Evolutionary conservation across 2,888 invertebrate species (phyloP), one percentile per base, ranked within the genome.

Genomic region (Eilema caniola): DNA sequence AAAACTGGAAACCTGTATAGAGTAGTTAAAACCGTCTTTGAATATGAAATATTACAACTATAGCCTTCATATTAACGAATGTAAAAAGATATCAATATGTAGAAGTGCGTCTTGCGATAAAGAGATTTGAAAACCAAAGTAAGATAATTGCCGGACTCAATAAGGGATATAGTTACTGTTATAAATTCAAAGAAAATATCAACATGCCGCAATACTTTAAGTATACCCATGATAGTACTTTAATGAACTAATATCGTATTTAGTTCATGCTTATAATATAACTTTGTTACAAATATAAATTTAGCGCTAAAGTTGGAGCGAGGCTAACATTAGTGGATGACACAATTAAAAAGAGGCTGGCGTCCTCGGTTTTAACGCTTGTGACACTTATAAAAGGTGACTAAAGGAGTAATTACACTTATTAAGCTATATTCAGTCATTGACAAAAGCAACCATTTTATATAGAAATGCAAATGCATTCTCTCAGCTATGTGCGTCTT

Each of bases 231-330:
- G 37, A 53, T 31, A 31, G 16, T 53, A 37, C 33, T 59, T 11
- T 16, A n/a, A n/a, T 24, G 23, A 23, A 57, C 23, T 16, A 57
- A 24, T 23, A 11, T 57, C 0, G 7, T 20, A 31, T 24, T 14
- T 33, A 67, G 67, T 62, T 31, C 53, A 11, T 23, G 67, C 23
- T 53, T n/a, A 60, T 28, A 41, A 57, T 23, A 16, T 53, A 67
- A 67, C 23, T 67, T 67, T 62, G 20, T 62, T 16, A 25, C 14
- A 28, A 62, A 57, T 57, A 25, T 57, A 25, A 70, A 61, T 70
- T 61, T 65, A 33, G 33, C 47, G 23, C 53, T 24, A 25, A 65
- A 64, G 31, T 69, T 60, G 31, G 60, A 64, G 28, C 8, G 37
- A 28, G n/a, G 14, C 8, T 59, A 23, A 16, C 24, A 20, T 53